Conservation (phyloP, 2,888 invertebrate genomes). For the Xylota segnis region DNA sequence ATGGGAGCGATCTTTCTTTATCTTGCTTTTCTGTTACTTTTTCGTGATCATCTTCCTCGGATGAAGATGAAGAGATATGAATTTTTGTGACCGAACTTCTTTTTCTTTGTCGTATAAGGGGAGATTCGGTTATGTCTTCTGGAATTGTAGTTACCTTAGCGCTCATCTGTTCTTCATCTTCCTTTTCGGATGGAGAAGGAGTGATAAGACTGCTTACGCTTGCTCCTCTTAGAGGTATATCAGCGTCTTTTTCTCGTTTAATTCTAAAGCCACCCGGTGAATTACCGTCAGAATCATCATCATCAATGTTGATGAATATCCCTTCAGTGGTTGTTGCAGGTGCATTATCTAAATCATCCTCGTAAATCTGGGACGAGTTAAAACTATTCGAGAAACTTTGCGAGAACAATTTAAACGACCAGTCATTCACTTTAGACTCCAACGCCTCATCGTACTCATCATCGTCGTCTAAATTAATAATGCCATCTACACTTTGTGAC, state of each 20-base stretch:
- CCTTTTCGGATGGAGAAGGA: background rate
- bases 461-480: slow-evolving; percentile 77
- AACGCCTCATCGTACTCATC: slow-evolving; percentile 80
- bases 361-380: slow-evolving; percentile 80
- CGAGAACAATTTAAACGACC: slow-evolving; percentile 80
- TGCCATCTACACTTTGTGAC: background rate
- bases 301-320: slow-evolving; percentile 38
- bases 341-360: slow-evolving; percentile 62
- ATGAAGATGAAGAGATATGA: slow-evolving; percentile 23
- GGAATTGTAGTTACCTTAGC: background rate
- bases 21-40: background rate
- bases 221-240: background rate
- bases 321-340: slow-evolving; percentile 41
- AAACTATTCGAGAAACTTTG: slow-evolving; percentile 77
- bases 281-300: slow-evolving; percentile 53
- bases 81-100: background rate
- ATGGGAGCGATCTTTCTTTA: background rate
- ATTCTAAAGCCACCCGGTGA: background rate
- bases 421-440: slow-evolving; percentile 79
- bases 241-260: background rate
- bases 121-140: background rate
- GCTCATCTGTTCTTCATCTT: background rate
- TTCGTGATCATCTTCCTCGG: slow-evolving; percentile 23
- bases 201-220: background rate
- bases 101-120: background rate